Base-by-base conservation (phyloP, 1,140 invertebrate genomes). In the Drosophila tsacasi region DNA sequence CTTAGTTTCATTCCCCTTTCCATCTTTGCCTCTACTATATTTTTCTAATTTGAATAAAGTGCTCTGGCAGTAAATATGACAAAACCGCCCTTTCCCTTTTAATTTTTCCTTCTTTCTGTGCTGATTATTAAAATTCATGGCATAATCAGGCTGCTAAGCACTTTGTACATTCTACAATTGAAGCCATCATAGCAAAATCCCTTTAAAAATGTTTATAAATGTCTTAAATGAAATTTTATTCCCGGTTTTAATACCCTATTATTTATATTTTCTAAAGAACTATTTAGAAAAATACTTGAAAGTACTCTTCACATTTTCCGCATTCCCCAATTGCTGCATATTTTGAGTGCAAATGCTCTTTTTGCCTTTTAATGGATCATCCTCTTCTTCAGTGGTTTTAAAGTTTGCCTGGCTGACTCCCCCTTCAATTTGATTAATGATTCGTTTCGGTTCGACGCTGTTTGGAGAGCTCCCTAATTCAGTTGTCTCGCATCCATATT, bases 341-440 rank as follows among this genome's bases (percentile, higher is more conserved):
- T 46, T 46, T 46, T 21, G 3, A 19, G 42, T 59, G 52, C 54
- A 49, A 30, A 4, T 32, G 9, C 30, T 32, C 8, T n/a, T 9
- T n/a, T 9, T n/a, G n/a, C 23, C 13, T 35, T 19, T 30, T 30
- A n/a, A 21, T 39, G 15, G 10, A 23, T 32, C 25, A 32, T 30
- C 27, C 57, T 32, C 57, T 35, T 35, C 27, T 62, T 63, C 2
- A 7, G 37, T 30, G 63, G 35, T 17, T 54, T 72, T 72, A 40
- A 59, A 71, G 66, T 71, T 69, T 42, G n/a, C n/a, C 23, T 47
- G 50, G 5, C 46, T 25, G 4, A 5, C 42, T 44, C 35, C 49
- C 15, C 69, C 49, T 50, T 50, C 52, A 60, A 52, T 42, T 73
- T 73, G 71, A 73, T 73, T 73, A 73, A 73, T 73, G 71, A 44